phyloP scores from a whole-genome alignment of 1,140 invertebrate species.

The Brachionus calyciflorus region DNA sequence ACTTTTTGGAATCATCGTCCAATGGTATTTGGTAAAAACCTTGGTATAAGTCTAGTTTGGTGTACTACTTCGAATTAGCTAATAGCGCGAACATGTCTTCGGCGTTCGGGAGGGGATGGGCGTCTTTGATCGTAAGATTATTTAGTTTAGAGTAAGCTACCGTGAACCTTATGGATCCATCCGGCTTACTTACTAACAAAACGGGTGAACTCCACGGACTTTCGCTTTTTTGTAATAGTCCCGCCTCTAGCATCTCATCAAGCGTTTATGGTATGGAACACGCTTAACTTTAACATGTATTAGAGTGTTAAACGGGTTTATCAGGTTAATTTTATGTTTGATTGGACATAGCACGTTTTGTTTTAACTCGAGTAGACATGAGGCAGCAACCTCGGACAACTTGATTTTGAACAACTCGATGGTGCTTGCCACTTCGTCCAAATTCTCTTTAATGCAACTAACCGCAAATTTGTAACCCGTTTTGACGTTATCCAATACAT shows the following conservation, averaged over 20 bases:
- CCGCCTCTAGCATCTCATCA: slow-evolving; percentile 33
- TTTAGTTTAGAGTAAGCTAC: neutral
- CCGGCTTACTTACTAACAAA: neutral
- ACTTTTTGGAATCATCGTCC: neutral
- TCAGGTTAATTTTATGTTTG: neutral
- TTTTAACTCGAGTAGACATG: neutral
- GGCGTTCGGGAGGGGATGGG: neutral
- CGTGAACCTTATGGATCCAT: neutral
- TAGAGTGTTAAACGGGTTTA: neutral
- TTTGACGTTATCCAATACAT: too few species aligned
- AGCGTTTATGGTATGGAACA: neutral
- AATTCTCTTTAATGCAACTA: neutral
- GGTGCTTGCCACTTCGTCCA: slow-evolving; percentile 8
- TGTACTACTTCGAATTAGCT: too few species aligned
- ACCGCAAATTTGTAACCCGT: neutral
- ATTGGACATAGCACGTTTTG: neutral
- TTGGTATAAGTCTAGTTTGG: too few species aligned
- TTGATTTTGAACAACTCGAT: neutral
- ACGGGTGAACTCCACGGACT: neutral
- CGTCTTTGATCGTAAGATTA: neutral
- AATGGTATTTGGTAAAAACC: too few species aligned
- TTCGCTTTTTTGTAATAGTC: neutral
- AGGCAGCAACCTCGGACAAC: neutral
- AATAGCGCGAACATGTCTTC: neutral
- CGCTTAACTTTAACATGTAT: neutral